Evolutionary conservation across 2,888 invertebrate species (phyloP), one percentile per base, ranked within the genome.

Genomic region (Coleophora flavipennella): DNA sequence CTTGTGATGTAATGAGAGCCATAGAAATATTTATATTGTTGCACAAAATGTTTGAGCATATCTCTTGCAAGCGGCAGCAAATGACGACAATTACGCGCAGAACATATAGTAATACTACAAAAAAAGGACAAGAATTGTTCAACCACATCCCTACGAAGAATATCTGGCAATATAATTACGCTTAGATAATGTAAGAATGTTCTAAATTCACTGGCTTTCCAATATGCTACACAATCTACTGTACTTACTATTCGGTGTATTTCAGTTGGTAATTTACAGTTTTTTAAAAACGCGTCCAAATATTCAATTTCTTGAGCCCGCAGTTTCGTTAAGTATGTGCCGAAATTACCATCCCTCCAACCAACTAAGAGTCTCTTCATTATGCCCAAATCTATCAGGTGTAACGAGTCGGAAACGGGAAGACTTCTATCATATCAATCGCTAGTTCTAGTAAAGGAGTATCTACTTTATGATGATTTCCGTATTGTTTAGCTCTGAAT

Each of bases 401-500:
- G 52, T 1, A 55, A 32, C 0, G 53, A 52, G 35, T 56, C 55
- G 1, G 40, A 32, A 7, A 59, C 51, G 0, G 51, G 50, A 39
- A 59, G 33, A 49, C 48, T 39, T 55, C 36, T 8, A 57, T 31
- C 52, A 56, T 55, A 29, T 55, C 48, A 7, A 57, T 53, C 0
- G 40, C 40, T 1, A 55, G 28, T 32, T 44, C 13, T 6, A 53
- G 20, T 2, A 54, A 26, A 1, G 50, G 53, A 1, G 53, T 48
- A 28, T 53, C 51, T 0, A 1, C 0, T 28, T 57, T 57, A 25
- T 55, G 53, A 28, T 55, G 54, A 8, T 7, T 1, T 3, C 44
- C 50, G 34, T 57, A 50, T 9, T 39, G 48, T 36, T 49, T 51
- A 1, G n/a, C 8, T 3, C 54, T 35, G 36, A 57, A 57, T n/a